A percentile compares a stretch with the other conserved stretches of the same genome.
phyloP scores from a whole-genome alignment of 2,113 vertebrate genomes.

The Indicator maculatus region DNA sequence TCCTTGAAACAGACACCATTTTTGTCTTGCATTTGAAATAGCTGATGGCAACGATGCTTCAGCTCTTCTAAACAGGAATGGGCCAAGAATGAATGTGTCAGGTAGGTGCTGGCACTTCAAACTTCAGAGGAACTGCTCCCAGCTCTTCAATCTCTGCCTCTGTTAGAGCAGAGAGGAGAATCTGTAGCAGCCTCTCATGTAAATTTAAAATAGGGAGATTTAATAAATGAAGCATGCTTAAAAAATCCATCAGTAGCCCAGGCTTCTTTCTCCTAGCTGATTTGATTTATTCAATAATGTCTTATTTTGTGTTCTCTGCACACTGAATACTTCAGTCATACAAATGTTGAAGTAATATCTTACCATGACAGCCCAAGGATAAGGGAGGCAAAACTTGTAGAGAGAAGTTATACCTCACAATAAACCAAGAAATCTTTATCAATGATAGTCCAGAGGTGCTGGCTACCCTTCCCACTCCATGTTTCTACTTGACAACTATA shows the following conservation, averaged over 20 bases:
- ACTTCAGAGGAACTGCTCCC: neutral
- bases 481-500: neutral
- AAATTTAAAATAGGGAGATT: constrained; percentile 18
- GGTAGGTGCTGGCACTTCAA: neutral
- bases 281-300: neutral
- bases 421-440: neutral
- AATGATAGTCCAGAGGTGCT: neutral
- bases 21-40: constrained; percentile 15
- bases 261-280: constrained; percentile 1
- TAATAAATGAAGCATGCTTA: constrained; percentile 18
- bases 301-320: constrained; percentile 30
- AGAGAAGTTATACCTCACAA: neutral
- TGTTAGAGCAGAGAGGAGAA: neutral
- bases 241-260: constrained; percentile 16
- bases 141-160: neutral
- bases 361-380: neutral
- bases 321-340: neutral
- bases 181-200: neutral
- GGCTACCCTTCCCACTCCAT: neutral
- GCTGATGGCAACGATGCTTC: constrained; percentile 2
- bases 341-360: neutral
- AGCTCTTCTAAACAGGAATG: neutral
- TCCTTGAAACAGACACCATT: constrained; percentile 24
- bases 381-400: neutral
- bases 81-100: neutral